These are phyloP conservation scores for Gnatocerus cornutus DNA, from an alignment of 2,888 invertebrate genomes.

Conservation along the genomic window DNA sequence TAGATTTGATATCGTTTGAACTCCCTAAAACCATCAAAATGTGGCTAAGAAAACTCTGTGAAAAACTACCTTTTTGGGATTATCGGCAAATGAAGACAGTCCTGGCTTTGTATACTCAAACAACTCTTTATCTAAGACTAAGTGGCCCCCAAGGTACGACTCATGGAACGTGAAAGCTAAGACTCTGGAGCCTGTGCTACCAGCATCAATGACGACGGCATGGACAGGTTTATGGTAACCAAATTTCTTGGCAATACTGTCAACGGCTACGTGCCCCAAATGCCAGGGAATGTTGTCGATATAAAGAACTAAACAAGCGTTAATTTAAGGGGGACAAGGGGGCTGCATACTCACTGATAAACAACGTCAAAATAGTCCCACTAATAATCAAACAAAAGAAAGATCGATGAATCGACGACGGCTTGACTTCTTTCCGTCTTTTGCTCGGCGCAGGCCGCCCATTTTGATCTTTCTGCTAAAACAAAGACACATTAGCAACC, in stretches of 20 bases:
- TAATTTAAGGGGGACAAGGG: background rate
- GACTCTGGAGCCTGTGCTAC: conserved; percentile 92
- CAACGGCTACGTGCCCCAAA: conserved; percentile 75
- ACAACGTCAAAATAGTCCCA: conserved; percentile 66
- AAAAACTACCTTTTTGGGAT: conserved; percentile 79
- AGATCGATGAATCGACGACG: conserved; percentile 64
- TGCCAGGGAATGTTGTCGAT: conserved; percentile 73
- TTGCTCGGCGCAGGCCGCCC: conserved; percentile 55
- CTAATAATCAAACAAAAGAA: conserved; percentile 68
- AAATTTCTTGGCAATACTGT: conserved; percentile 81
- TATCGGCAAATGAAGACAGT: conserved; percentile 88
- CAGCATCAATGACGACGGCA: conserved; percentile 94
- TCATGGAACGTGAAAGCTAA: conserved; percentile 89
- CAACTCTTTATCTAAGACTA: conserved; percentile 87
- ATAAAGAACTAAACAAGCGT: conserved; percentile 72
- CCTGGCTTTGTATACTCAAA: conserved; percentile 93
- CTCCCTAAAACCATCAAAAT: conserved; percentile 74
- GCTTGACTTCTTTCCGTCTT: conserved; percentile 61
- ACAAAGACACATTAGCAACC: conserved; percentile 15
- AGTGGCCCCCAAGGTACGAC: conserved; percentile 79
- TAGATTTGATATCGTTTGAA: conserved; percentile 81
- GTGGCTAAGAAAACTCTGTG: background rate
- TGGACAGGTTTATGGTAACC: conserved; percentile 83
- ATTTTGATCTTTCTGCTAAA: conserved; percentile 61
- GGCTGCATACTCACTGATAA: conserved; percentile 64